Conservation (phyloP, 1,140 invertebrate species). For the Dreissena polymorpha region DNA sequence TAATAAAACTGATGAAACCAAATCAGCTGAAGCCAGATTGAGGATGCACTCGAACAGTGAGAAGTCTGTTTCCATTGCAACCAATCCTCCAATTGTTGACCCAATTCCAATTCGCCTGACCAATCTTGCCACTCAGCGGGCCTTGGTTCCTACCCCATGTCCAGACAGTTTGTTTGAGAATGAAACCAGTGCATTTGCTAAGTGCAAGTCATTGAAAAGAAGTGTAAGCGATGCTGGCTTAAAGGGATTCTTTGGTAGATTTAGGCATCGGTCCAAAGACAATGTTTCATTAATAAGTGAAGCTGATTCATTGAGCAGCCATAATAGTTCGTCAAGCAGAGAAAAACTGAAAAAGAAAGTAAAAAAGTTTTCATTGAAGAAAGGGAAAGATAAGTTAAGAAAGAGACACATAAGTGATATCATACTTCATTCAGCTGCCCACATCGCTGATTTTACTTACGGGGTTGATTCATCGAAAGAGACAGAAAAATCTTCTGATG, state of each 20-base stretch:
- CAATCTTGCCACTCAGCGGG: constrained; percentile 14
- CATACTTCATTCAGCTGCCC: background rate
- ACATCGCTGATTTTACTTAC: background rate
- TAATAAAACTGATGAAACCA: constrained; percentile 47
- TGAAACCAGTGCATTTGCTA: constrained; percentile 56
- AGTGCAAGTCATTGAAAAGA: constrained; percentile 45
- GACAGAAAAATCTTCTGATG: too few relatives aligned
- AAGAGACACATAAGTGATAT: constrained; percentile 15
- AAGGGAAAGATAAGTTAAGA: constrained; percentile 15
- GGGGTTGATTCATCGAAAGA: too few relatives aligned
- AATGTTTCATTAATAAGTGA: background rate
- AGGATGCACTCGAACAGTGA: background rate
- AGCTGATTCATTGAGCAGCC: background rate
- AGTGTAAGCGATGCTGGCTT: constrained; percentile 41
- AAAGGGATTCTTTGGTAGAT: constrained; percentile 37
- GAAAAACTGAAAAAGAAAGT: background rate
- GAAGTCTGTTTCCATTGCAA: background rate
- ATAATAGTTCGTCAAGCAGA: too few relatives aligned
- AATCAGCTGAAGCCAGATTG: constrained; percentile 35
- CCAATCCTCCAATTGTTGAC: constrained; percentile 13
- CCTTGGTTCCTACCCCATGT: constrained; percentile 12
- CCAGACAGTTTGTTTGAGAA: constrained; percentile 35
- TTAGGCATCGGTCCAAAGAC: constrained; percentile 35
- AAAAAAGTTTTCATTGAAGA: constrained; percentile 15
- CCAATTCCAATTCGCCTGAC: constrained; percentile 20